Conservation (phyloP, 2,797 vertebrate genomes). For the Propithecus perrieri region DNA sequence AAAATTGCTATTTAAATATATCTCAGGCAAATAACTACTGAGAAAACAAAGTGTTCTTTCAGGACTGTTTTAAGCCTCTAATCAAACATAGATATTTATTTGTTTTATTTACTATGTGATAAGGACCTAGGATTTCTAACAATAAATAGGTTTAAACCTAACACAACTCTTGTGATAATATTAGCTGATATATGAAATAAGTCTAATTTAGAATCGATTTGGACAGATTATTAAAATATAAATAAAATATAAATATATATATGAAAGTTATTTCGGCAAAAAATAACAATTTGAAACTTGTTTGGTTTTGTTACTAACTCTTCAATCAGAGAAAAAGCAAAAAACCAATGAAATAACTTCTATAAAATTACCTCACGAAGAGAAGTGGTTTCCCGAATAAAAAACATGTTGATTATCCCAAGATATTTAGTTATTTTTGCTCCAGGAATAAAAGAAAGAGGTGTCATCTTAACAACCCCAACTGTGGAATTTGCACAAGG, state of each 20-base stretch:
- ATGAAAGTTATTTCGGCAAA: background rate
- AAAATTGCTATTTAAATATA: background rate
- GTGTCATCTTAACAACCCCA: constrained; percentile 98
- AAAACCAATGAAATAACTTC: background rate
- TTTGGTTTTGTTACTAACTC: constrained; percentile 12
- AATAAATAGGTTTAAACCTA: constrained; percentile 36
- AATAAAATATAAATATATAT: background rate
- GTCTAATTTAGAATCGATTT: background rate
- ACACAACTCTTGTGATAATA: background rate
- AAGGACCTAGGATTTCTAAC: constrained; percentile 24
- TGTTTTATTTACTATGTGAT: background rate
- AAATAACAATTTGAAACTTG: background rate
- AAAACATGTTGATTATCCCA: constrained; percentile 99
- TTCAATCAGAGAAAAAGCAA: background rate
- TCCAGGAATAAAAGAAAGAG: constrained; percentile 96
- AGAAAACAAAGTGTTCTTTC: background rate
- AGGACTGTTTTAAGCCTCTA: background rate
- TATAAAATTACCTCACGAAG: constrained; percentile 92
- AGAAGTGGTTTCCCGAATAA: constrained; percentile 98
- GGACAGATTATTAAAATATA: background rate
- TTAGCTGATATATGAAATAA: background rate
- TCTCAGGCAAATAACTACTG: background rate
- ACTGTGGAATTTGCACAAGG: constrained; percentile 89
- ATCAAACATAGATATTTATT: background rate
- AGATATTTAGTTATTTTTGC: constrained; percentile 97